A percentile compares a stretch with the other conserved stretches of the same genome.
Evolutionary conservation across 92 coral and sea anemone genomes (phyloP).

Genomic region (Plumapathes pennacea): DNA sequence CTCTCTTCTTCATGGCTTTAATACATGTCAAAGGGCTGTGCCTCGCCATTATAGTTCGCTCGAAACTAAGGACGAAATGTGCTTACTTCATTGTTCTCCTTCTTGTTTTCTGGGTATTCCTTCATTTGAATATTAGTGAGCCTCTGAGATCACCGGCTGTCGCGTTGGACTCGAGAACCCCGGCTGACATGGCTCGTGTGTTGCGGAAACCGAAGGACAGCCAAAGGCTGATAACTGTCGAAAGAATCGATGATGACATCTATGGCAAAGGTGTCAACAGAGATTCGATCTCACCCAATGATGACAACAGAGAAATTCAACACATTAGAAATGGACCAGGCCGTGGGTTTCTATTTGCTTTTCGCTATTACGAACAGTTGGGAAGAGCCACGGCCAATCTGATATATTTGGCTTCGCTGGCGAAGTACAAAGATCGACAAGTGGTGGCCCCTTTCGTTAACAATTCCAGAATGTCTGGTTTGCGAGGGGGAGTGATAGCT

Average conservation of each 20-base stretch:
- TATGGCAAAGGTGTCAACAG: no score
- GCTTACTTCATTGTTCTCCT: constrained; percentile 7
- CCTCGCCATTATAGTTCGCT: constrained; percentile 8
- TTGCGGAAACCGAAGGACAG: no score
- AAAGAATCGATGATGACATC: constrained; percentile 4
- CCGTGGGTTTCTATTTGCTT: constrained; percentile 81
- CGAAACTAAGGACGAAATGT: background rate
- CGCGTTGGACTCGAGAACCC: background rate
- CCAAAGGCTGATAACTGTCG: no score
- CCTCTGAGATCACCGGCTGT: constrained; percentile 1
- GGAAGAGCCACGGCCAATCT: constrained; percentile 93
- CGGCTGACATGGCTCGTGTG: no score
- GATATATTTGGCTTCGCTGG: constrained; percentile 84
- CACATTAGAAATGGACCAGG: constrained; percentile 6
- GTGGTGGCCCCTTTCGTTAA: constrained; percentile 95
- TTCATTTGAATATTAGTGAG: constrained; percentile 8
- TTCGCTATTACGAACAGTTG: constrained; percentile 96
- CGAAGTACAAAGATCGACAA: constrained; percentile 68
- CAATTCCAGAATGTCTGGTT: constrained; percentile 95
- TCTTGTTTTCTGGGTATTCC: background rate
- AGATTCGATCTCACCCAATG: no score
- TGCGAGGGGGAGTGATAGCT: constrained; percentile 85
- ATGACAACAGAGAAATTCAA: background rate
- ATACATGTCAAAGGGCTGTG: constrained; percentile 31
- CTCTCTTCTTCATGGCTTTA: no score